A percentile compares a stretch with the other conserved stretches of the same genome.
These are phyloP conservation scores for Oithona nana DNA, from an alignment of 2,888 invertebrate species.

Conservation along the genomic window DNA sequence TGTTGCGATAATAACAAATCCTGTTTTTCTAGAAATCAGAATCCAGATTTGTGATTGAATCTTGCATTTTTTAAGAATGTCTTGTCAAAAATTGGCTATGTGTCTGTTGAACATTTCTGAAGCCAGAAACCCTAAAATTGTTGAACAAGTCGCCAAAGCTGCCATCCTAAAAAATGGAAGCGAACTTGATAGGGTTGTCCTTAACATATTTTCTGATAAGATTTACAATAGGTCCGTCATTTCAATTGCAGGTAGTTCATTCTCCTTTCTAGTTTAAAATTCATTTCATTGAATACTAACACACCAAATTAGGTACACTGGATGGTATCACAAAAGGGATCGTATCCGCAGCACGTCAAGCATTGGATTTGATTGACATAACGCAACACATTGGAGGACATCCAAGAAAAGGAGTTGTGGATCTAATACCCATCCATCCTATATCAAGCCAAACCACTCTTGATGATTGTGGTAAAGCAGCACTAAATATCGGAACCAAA, in stretches of 20 bases:
- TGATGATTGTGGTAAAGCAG: slow-evolving; percentile 11
- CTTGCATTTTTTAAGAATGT: no score
- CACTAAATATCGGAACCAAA: not conserved
- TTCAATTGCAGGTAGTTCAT: slow-evolving; percentile 11
- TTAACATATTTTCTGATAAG: slow-evolving; percentile 18
- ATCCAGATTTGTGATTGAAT: no score
- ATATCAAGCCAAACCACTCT: slow-evolving; percentile 15
- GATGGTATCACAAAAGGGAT: not conserved
- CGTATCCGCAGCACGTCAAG: slow-evolving; percentile 13
- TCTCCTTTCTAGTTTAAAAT: not conserved
- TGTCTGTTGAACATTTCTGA: not conserved
- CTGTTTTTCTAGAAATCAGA: no score
- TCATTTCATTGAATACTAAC: no score
- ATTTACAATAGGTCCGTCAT: slow-evolving; percentile 19
- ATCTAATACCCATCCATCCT: slow-evolving; percentile 19
- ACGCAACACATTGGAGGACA: slow-evolving; percentile 18
- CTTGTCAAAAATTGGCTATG: not conserved
- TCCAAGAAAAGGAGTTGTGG: slow-evolving; percentile 19
- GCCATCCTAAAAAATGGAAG: not conserved
- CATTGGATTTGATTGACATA: slow-evolving; percentile 18
- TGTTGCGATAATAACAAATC: no score
- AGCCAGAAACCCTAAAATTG: not conserved
- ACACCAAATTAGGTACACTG: not conserved
- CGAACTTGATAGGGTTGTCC: slow-evolving; percentile 3
- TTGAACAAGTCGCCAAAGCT: not conserved